Conservation (phyloP, 2,888 invertebrate genomes). For the Myopa tessellatipennis region DNA sequence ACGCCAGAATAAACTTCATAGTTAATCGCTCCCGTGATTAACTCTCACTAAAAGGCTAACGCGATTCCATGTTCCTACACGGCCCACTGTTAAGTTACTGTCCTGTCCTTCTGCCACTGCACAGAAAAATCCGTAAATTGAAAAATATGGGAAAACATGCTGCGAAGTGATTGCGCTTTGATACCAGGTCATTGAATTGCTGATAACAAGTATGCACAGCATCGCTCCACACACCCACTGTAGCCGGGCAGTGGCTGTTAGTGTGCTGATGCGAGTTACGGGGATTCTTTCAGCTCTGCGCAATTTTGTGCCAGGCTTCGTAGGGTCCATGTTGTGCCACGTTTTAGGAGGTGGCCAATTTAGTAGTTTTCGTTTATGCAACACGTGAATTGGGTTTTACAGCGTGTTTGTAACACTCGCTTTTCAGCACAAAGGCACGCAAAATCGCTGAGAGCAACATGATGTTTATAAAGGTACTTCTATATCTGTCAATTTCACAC, state of each 20-base stretch:
- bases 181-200: not conserved
- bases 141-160: not conserved
- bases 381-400: not conserved
- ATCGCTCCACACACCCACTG: not conserved
- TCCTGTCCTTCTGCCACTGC: too few species aligned
- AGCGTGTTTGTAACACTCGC: too few species aligned
- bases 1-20: too few species aligned
- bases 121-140: not conserved
- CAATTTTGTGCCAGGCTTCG: constrained; percentile 22
- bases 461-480: too few species aligned
- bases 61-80: too few species aligned
- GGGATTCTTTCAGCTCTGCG: constrained; percentile 14
- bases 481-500: too few species aligned
- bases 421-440: too few species aligned
- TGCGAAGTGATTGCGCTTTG: constrained; percentile 23
- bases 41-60: too few species aligned
- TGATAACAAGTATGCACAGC: too few species aligned
- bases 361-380: not conserved
- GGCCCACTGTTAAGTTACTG: too few species aligned
- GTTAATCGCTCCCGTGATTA: too few species aligned
- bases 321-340: constrained; percentile 10
- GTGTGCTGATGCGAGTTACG: not conserved
- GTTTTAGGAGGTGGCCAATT: not conserved
- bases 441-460: too few species aligned
- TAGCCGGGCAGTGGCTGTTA: not conserved